Evolutionary conservation across 2,797 vertebrate genomes (phyloP), one percentile per base, ranked within the genome.

Genomic region (Rhynchonycteris naso): DNA sequence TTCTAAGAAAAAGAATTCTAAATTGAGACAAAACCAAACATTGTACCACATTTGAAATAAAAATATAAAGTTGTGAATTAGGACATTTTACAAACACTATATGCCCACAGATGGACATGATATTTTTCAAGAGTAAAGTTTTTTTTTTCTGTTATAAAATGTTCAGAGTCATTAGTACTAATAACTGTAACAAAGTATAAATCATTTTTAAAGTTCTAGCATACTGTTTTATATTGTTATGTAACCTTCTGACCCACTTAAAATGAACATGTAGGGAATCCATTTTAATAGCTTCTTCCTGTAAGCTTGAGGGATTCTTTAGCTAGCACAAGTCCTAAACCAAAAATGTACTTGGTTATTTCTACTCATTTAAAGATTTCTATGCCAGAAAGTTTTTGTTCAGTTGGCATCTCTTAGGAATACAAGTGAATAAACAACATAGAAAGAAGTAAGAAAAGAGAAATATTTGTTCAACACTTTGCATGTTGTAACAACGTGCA

Each of bases 391-490:
- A 97, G 18, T 24, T 54, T 33, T 95, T 83, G 66, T 94, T 88
- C 89, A 97, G 18, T 84, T 91, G 96, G 56, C 83, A 97, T 94
- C 89, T 97, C 93, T 35, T 93, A 97, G 94, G 92, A 97, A 93
- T 96, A 96, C 22, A 95, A 94, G 91, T 88, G 96, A 95, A 97
- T 88, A 98, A 98, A 95, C 76, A 96, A 94, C 47, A n/a, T 5
- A 88, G 71, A 93, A 89, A 96, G 80, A 71, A 52, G 78, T 78
- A 96, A 96, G 84, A 92, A 94, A 92, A 95, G 59, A 47, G 93
- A 97, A 95, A 91, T 95, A 90, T 96, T 96, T 97, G 94, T 96
- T 96, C 75, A 97, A 80, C 43, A 68, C 76, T 96, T 95, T 82
- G 52, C 8, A 56, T 92, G 65, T 90, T 92, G 63, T 96, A 97